These are phyloP conservation scores for Lerista edwardsae DNA, from an alignment of 2,797 vertebrate genomes.

Conservation along the genomic window DNA sequence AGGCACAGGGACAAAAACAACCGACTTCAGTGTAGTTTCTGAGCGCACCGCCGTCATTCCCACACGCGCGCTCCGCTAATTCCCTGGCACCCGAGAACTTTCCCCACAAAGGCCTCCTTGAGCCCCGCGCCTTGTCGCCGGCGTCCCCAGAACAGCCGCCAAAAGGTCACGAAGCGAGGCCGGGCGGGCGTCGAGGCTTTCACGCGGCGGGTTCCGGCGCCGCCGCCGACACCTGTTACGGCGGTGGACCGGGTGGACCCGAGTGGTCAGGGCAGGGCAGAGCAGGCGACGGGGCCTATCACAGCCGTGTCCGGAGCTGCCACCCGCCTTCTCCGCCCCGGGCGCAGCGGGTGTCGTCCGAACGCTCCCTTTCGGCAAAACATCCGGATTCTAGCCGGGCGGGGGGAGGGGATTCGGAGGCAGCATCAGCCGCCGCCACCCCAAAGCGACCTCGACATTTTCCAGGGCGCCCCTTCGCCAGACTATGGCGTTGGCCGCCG, in stretches of 20 bases:
- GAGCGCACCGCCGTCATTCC: background rate
- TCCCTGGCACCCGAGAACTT: background rate
- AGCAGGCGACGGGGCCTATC: background rate
- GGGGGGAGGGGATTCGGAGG: background rate
- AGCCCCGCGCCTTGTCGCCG: background rate
- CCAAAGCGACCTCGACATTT: too few species aligned
- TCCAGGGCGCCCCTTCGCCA: too few species aligned
- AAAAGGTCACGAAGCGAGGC: background rate
- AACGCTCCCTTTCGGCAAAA: background rate
- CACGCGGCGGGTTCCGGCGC: background rate
- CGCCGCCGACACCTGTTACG: conserved; percentile 45
- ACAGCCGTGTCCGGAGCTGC: too few species aligned
- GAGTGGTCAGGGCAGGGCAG: background rate
- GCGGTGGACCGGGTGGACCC: background rate
- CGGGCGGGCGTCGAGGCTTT: background rate
- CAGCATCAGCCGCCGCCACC: too few species aligned
- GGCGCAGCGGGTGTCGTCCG: background rate
- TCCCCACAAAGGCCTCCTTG: background rate
- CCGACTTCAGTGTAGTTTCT: background rate
- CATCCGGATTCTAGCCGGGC: conserved; percentile 4
- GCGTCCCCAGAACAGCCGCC: too few species aligned
- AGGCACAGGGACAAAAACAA: background rate
- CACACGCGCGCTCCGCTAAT: background rate
- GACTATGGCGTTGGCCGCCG: too few species aligned
- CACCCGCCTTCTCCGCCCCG: background rate